Percentiles rank a stretch among this genome's conserved stretches.
Conservation (phyloP, 1,140 invertebrate genomes). For the Panagrolaimus sp. region DNA sequence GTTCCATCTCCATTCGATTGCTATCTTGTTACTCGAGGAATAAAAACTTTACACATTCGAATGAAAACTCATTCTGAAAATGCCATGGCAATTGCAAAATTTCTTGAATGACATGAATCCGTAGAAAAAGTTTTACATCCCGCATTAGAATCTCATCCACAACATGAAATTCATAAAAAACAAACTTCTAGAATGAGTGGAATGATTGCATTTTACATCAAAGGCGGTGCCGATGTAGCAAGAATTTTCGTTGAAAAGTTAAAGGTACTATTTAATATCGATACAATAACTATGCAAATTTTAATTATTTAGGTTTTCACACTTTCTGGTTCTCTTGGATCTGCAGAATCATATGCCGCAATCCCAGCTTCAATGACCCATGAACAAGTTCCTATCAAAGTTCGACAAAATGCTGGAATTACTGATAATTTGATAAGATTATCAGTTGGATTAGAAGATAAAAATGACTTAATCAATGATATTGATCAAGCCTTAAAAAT, state of each 20-base stretch:
- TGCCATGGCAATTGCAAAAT: conserved; percentile 69
- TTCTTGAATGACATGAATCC: conserved; percentile 71
- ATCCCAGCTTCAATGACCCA: conserved; percentile 60
- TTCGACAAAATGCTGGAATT: conserved; percentile 73
- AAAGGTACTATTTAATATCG: too few relatives aligned
- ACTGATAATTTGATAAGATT: conserved; percentile 78
- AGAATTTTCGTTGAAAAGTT: conserved; percentile 70
- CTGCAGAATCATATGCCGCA: conserved; percentile 62
- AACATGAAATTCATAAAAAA: conserved; percentile 73
- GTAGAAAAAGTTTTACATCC: conserved; percentile 80
- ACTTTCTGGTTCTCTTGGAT: conserved; percentile 62
- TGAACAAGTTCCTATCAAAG: conserved; percentile 60
- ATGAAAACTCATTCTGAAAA: conserved; percentile 84
- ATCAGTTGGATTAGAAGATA: conserved; percentile 83
- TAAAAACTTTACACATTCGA: conserved; percentile 83
- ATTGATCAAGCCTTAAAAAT: conserved; percentile 70
- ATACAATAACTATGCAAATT: too few relatives aligned
- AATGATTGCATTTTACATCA: conserved; percentile 81
- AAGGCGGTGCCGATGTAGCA: conserved; percentile 72
- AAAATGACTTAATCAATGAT: conserved; percentile 78
- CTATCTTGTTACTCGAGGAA: conserved; percentile 80
- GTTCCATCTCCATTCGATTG: conserved; percentile 95
- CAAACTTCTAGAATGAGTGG: conserved; percentile 85
- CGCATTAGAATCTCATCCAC: conserved; percentile 80
- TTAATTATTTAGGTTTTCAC: conserved; percentile 59